Evolutionary conservation across 2,888 invertebrate genomes (phyloP).

Genomic region (Cinara cedri): DNA sequence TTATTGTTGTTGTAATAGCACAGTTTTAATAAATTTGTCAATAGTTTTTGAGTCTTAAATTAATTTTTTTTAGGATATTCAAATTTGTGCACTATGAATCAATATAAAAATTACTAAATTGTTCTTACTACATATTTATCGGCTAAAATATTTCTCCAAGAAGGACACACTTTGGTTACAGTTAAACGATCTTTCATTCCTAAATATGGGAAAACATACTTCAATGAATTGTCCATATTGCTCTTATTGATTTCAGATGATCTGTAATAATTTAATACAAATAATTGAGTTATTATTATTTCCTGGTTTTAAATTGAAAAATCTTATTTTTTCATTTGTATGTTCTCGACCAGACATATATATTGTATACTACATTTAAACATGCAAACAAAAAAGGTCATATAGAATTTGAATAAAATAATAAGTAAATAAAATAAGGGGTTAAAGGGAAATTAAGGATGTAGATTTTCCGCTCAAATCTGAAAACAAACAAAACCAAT

Average conservation of each 20-base stretch:
- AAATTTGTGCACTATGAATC: too few species aligned
- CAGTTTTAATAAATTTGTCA: not conserved
- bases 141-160: conserved; percentile 77
- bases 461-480: conserved; percentile 53
- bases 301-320: not conserved
- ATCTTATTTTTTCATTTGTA: not conserved
- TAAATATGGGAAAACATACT: conserved; percentile 79
- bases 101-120: too few species aligned
- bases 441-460: conserved; percentile 47
- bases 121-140: conserved; percentile 69
- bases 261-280: conserved; percentile 17
- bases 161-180: conserved; percentile 77
- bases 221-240: conserved; percentile 60
- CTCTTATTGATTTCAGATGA: conserved; percentile 31
- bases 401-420: conserved; percentile 30
- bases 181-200: conserved; percentile 79
- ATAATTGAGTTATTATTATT: not conserved
- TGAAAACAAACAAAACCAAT: conserved; percentile 55
- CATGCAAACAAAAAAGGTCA: conserved; percentile 41
- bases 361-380: conserved; percentile 47
- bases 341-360: conserved; percentile 54
- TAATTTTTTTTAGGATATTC: too few species aligned
- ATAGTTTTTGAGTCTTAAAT: not conserved
- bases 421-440: conserved; percentile 15
- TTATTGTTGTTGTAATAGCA: conserved; percentile 30